A percentile compares a stretch with the other conserved stretches of the same genome.
Conservation (phyloP, 2,113 vertebrate genomes). For the Pionites leucogaster region DNA sequence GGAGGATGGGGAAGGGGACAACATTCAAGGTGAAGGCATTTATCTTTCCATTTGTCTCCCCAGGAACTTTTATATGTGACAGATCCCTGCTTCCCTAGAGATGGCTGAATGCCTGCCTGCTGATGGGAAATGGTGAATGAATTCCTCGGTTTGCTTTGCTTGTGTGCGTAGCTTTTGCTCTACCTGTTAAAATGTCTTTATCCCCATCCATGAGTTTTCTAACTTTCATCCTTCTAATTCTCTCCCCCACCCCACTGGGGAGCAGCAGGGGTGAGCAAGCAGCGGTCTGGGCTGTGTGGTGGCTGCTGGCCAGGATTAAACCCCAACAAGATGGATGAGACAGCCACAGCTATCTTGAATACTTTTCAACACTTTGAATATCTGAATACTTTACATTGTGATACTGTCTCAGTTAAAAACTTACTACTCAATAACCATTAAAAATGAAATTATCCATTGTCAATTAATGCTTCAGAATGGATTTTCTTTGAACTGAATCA, state of each 20-base stretch:
- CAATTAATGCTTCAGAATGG: neutral
- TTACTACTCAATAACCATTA: neutral
- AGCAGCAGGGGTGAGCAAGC: accelerated
- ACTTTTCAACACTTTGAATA: neutral
- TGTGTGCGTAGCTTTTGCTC: neutral
- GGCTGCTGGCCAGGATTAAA: neutral
- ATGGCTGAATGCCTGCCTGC: neutral
- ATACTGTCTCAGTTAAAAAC: neutral
- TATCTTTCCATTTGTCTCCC: neutral
- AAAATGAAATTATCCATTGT: accelerated
- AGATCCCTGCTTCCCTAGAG: neutral
- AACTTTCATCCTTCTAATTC: neutral
- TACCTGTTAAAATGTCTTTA: neutral
- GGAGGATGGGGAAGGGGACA: neutral
- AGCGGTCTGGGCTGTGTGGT: too few species aligned
- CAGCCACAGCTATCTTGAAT: neutral
- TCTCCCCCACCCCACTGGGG: neutral
- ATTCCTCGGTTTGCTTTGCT: neutral
- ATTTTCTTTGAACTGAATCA: neutral
- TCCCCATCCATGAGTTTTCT: neutral
- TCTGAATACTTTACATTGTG: neutral
- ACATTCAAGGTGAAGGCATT: neutral
- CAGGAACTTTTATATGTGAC: accelerated
- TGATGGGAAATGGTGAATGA: neutral
- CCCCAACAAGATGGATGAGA: neutral